Evolutionary conservation across 1,140 invertebrate genomes (phyloP).

Genomic region (Sycophila sp.): DNA sequence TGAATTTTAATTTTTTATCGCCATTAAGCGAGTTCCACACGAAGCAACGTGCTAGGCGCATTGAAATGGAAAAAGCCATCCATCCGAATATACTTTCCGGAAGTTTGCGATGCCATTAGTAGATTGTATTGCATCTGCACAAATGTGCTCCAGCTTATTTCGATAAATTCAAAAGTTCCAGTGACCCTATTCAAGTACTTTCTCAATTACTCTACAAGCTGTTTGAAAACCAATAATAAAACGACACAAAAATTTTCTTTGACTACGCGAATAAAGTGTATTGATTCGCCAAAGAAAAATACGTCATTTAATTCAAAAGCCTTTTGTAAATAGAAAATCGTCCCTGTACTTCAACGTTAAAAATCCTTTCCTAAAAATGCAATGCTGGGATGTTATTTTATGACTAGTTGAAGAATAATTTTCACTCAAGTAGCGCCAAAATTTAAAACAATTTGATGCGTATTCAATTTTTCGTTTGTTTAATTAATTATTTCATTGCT

Average conservation of each 20-base stretch:
- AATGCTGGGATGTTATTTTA: no score
- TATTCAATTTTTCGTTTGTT: no score
- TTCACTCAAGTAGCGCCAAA: no score
- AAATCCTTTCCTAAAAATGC: no score
- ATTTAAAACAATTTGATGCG: no score
- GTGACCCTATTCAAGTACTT: slow-evolving; percentile 45
- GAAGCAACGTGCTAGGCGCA: slow-evolving; percentile 23
- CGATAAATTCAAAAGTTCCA: slow-evolving; percentile 55
- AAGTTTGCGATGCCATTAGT: slow-evolving; percentile 56
- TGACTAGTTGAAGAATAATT: no score
- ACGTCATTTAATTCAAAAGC: neutral
- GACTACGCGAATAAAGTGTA: neutral
- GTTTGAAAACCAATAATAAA: no score
- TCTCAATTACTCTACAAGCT: slow-evolving; percentile 55
- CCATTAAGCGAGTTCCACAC: neutral
- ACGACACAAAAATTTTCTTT: slow-evolving; percentile 34
- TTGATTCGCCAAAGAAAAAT: neutral
- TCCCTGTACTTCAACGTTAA: no score
- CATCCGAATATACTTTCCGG: slow-evolving; percentile 51
- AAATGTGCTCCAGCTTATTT: slow-evolving; percentile 42
- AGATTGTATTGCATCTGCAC: slow-evolving; percentile 51
- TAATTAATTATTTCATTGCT: no score
- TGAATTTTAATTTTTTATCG: slow-evolving; percentile 1
- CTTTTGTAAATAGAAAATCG: no score
- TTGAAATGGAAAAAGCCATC: slow-evolving; percentile 41